phyloP scores from a whole-genome alignment of 2,888 invertebrate genomes.

The Pimpla rufipes region DNA sequence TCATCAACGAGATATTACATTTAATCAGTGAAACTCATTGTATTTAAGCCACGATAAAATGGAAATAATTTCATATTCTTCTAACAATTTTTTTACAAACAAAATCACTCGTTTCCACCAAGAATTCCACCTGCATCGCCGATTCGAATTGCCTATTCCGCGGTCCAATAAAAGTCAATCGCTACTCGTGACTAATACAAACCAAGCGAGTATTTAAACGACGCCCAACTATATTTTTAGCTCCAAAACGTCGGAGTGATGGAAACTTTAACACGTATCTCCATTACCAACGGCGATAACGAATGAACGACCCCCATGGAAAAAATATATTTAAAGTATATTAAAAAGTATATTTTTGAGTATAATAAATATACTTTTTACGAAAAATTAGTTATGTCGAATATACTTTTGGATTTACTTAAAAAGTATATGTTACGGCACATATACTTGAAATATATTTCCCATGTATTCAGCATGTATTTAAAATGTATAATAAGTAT shows the following conservation, averaged over 20 bases:
- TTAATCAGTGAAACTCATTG: too few relatives aligned
- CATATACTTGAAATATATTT: too few relatives aligned
- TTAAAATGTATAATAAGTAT: too few relatives aligned
- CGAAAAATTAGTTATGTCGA: too few relatives aligned
- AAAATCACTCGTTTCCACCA: background rate
- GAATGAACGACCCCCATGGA: too few relatives aligned
- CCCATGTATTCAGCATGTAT: too few relatives aligned
- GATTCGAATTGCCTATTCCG: background rate
- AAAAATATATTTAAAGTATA: too few relatives aligned
- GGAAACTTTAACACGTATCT: slow-evolving; percentile 7
- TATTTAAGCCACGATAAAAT: too few relatives aligned
- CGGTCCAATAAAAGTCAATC: background rate
- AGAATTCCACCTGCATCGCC: background rate
- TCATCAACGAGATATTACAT: background rate
- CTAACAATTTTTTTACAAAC: background rate
- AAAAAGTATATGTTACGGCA: too few relatives aligned
- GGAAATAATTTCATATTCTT: background rate
- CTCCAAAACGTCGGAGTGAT: background rate
- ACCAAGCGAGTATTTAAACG: background rate
- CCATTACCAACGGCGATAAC: background rate
- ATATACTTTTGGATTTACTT: too few relatives aligned
- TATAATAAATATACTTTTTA: too few relatives aligned
- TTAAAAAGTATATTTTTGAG: too few relatives aligned
- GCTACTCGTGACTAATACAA: background rate
- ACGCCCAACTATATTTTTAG: background rate